Evolutionary conservation across 1,140 invertebrate species (phyloP), one percentile per base, ranked within the genome.

Genomic region (Anastrepha ludens): DNA sequence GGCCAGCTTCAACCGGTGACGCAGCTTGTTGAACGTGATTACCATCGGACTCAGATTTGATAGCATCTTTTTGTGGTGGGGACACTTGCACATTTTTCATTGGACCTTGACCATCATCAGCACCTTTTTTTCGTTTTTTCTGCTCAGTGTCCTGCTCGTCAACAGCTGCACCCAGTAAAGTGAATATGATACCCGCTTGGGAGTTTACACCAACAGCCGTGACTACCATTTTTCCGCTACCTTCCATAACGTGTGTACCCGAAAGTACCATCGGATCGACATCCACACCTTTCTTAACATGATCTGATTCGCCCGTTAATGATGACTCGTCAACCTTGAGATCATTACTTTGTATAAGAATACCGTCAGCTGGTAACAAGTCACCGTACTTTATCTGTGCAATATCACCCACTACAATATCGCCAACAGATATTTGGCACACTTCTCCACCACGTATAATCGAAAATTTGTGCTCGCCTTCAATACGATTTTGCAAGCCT

Each of bases 181-280:
- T 99, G 94, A 99, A 99, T 92, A 99, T 99, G 92, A 99, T 99
- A 93, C 99, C 99, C 86, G 99, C 99, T 93, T 99, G 99, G 2
- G 99, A 99, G 94, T 99, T 99, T 74, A 99, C 97, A 91, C 99
- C 99, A 55, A 99, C 99, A 62, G 99, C 99, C 58, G 98, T 97
- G 70, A 99, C 98, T 90, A 99, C 94, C 98, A 99, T 99, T 95
- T 99, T 99, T 55, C 99, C 99, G 90, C 98, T 99, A 81, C 99
- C 99, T 94, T 99, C 99, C 99, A 99, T 99, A 70, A 99, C 98
- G 94, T 99, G 99, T 86, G 99, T 99, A 90, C 99, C 98, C 92
- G 99, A 99, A 90, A 99, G 96, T 90, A 99, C 96, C 96, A 99
- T 98, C 58, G 98, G 98, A 96, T 99, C 98, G 92, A 95, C 96